Evolutionary conservation across 2,797 vertebrate species (phyloP).

Genomic region (Columba guinea): DNA sequence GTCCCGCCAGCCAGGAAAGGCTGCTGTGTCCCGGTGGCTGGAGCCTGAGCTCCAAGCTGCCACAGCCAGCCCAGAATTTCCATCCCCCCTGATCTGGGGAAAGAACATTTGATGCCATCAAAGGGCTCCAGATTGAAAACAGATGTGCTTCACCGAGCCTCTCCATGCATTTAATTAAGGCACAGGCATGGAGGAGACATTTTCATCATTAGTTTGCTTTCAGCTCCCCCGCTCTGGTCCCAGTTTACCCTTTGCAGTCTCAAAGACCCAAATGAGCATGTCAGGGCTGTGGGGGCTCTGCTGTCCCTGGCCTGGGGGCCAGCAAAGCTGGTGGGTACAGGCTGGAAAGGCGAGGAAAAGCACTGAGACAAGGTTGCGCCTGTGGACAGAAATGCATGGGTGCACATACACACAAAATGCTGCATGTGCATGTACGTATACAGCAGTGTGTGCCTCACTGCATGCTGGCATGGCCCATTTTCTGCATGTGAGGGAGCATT

Average conservation of each 20-base stretch:
- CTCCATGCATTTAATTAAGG: constrained; percentile 99
- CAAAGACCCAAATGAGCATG: constrained; percentile 69
- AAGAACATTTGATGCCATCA: constrained; percentile 99
- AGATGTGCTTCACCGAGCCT: constrained; percentile 91
- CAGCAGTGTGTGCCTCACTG: not conserved
- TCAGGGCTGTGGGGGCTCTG: constrained; percentile 27
- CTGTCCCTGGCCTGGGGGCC: fast-evolving
- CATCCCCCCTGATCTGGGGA: constrained; percentile 91
- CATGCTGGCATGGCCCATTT: not conserved
- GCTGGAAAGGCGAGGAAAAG: not conserved
- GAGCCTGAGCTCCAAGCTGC: constrained; percentile 83
- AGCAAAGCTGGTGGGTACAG: not conserved
- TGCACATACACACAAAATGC: not conserved
- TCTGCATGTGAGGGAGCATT: not conserved
- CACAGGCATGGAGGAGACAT: constrained; percentile 87
- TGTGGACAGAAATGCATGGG: not conserved
- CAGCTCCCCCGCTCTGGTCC: constrained; percentile 70
- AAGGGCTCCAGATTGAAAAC: constrained; percentile 95
- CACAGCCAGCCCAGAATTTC: constrained; percentile 89
- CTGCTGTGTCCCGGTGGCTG: constrained; percentile 75
- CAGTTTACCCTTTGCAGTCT: constrained; percentile 76
- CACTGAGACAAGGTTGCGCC: fast-evolving
- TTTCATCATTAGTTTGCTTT: constrained; percentile 94
- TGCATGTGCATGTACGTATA: fast-evolving
- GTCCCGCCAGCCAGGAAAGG: constrained; percentile 59